Base-by-base conservation (phyloP, 2,888 invertebrate genomes). In the Tuberolachnus salignus region DNA sequence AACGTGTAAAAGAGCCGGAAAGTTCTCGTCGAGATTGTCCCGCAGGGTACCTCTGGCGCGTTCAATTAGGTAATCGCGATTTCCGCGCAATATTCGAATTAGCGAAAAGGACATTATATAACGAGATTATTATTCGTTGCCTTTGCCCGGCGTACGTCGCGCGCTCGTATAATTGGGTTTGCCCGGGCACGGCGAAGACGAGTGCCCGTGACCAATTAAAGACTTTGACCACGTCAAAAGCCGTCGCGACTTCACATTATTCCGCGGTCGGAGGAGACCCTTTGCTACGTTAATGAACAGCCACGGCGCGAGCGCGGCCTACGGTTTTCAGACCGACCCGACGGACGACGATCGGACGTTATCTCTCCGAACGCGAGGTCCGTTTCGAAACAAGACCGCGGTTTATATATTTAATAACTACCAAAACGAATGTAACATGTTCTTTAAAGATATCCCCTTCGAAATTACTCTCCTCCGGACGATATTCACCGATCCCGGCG, bases 221-320 rank as follows among this genome's bases (percentile, higher is more conserved):
- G 72, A 72, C 59, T 49, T 16, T n/a, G 51, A 51, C 51, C 34
- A 34, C 51, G 72, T 63, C 53, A 44, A 51, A 51, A 51, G 49
- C 51, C 51, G 23, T 8, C 16, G 49, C 34, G 6, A 6, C 6
- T 34, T 4, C 34, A 14, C 51, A 9, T 51, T 4, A 26, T 14
- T 21, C 10, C 21, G 59, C n/a, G 0, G 19, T 61, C 16, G 42
- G 16, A 11, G 19, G 19, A 10, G 14, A 64, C 64, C 9, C 6
- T 55, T 14, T 63, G 9, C n/a, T n/a, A n/a, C n/a, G n/a, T n/a
- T n/a, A n/a, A n/a, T n/a, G n/a, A n/a, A n/a, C n/a, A n/a, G n/a
- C n/a, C n/a, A n/a, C n/a, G n/a, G n/a, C n/a, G n/a, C n/a, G n/a
- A n/a, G n/a, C n/a, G n/a, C n/a, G n/a, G n/a, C n/a, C n/a, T n/a